Base-by-base conservation (phyloP, 1,140 invertebrate species). In the Trachelipus rathkii region DNA sequence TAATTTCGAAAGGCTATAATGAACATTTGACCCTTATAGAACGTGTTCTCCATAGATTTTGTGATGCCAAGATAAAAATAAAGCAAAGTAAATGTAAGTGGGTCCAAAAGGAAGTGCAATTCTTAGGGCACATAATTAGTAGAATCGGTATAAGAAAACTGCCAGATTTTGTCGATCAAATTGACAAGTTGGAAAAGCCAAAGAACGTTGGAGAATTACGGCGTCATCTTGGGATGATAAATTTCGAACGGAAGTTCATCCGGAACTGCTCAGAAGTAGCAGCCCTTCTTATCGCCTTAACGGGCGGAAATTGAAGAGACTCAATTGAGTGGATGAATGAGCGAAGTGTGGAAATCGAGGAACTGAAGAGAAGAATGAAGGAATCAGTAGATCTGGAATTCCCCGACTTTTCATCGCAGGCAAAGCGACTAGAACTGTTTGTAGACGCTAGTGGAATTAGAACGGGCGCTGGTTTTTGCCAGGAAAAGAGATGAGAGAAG, bases 191-290 rank as follows among this genome's bases (percentile, higher is more conserved):
- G 44, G 43, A 45, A 15, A 11, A 60, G 4, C 7, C 45, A 4
- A 21, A 21, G 4, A 74, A 60, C 4, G 44, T 74, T 1, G 23
- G 50, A 23, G 3, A 74, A 11, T 46, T 74, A 46, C 10, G n/a
- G 43, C 53, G n/a, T n/a, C n/a, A n/a, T 50, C 11, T 46, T 67
- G 13, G 72, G 44, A 19, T 60, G 67, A 46, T 15, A 46, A 74
- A 74, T n/a, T 74, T 74, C 19, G 44, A 66, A n/a, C 7, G 72
- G 6, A 74, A 74, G 11, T 66, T 74, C 8, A 23, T 74, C 9
- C 44, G 24, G 0, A 13, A 74, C 15, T 74, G 72, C 53, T 74
- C 72, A 0, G n/a, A 15, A 10, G 5, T 72, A 10, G n/a, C 1
- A 0, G 44, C 44, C 3, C 24, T 5, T 21, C 21, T 72, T 10